phyloP scores from a whole-genome alignment of 2,888 invertebrate species.

The Willowsia nigromaculata region DNA sequence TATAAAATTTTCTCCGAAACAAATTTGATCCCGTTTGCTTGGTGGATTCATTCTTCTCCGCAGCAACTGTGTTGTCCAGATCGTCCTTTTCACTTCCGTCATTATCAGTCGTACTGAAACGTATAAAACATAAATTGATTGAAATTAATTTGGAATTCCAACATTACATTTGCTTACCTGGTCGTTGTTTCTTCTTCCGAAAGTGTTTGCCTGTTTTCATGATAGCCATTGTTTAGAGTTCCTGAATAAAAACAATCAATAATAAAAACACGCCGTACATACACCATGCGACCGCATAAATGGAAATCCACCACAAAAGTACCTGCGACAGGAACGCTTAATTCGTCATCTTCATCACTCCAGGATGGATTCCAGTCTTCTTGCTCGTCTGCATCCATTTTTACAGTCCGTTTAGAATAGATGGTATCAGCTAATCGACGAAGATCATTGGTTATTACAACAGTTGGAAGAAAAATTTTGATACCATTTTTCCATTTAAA shows the following conservation, averaged over 20 bases:
- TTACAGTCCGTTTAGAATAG: background rate
- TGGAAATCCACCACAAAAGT: background rate
- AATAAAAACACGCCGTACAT: too few species aligned
- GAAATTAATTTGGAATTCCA: too few species aligned
- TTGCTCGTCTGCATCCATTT: background rate
- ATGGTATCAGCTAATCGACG: background rate
- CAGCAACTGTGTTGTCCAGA: background rate
- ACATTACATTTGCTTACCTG: too few species aligned
- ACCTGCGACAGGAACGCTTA: background rate
- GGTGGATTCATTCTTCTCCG: too few species aligned
- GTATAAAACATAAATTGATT: too few species aligned
- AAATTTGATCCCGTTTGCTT: background rate
- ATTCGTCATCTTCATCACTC: constrained; percentile 16
- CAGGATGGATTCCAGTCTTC: constrained; percentile 31
- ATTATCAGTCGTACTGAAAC: too few species aligned
- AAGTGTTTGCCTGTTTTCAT: too few species aligned
- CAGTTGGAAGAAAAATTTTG: background rate
- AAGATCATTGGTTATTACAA: constrained; percentile 23
- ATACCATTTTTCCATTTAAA: constrained; percentile 27
- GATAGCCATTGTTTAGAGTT: too few species aligned
- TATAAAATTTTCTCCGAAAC: constrained; percentile 23
- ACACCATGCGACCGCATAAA: too few species aligned
- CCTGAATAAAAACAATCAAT: too few species aligned
- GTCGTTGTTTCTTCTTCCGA: too few species aligned
- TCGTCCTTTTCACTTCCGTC: background rate